phyloP scores from a whole-genome alignment of 2,888 invertebrate species.

The Neoitamus cyanurus region DNA sequence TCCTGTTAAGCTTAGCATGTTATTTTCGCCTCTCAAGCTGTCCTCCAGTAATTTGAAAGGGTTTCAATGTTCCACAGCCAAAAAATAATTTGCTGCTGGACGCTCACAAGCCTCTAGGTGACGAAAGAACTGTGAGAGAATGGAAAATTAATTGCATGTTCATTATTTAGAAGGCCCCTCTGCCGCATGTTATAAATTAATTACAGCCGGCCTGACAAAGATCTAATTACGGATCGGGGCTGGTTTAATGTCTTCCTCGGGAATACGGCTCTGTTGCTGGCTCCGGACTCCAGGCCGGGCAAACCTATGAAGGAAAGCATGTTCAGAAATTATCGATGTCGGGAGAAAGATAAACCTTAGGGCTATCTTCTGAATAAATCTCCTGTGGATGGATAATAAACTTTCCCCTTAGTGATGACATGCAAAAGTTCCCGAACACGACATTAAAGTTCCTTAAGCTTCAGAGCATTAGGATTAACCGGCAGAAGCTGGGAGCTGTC shows the following conservation, averaged over 20 bases:
- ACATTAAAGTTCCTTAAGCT: conserved; percentile 34
- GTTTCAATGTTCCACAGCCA: neutral
- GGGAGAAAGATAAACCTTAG: neutral
- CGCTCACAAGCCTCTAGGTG: neutral
- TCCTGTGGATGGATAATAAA: conserved; percentile 19
- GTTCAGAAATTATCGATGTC: neutral
- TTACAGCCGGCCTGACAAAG: neutral
- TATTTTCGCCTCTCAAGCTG: no score
- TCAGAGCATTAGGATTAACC: neutral
- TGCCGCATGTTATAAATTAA: neutral
- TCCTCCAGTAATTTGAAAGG: neutral
- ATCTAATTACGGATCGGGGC: neutral
- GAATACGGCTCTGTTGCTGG: neutral
- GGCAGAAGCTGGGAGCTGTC: neutral
- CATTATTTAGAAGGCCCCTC: neutral
- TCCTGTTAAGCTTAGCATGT: no score
- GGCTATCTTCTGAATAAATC: conserved; percentile 11
- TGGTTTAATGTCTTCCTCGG: neutral
- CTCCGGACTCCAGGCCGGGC: neutral
- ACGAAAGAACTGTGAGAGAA: neutral
- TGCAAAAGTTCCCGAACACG: conserved; percentile 2
- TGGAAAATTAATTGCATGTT: neutral
- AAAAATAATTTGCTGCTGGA: neutral
- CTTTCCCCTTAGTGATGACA: conserved; percentile 23
- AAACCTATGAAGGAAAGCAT: neutral